A percentile compares a stretch with the other conserved stretches of the same genome.
These are phyloP conservation scores for Manis javanica DNA, from an alignment of 2,797 vertebrate species.

Conservation along the genomic window DNA sequence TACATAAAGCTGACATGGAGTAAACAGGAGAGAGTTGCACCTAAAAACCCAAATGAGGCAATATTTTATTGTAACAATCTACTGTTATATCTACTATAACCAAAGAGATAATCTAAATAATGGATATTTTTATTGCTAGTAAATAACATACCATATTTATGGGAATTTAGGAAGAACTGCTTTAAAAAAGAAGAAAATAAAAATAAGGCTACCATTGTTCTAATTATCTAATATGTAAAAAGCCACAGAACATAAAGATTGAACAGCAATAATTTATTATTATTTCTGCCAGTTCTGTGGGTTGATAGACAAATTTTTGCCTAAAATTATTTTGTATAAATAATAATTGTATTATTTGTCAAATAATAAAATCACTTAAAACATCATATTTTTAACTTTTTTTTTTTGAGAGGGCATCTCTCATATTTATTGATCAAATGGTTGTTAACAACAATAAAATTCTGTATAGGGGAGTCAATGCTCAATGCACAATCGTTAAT, in stretches of 20 bases:
- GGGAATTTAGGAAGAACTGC: background rate
- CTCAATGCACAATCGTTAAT: too few species aligned
- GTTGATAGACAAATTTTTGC: background rate
- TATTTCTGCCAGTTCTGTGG: background rate
- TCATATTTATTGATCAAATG: too few species aligned
- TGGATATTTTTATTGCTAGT: background rate
- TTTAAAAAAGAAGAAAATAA: background rate
- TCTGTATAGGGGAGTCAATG: too few species aligned
- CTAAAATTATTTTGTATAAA: background rate
- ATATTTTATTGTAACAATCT: background rate
- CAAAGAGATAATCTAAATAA: background rate
- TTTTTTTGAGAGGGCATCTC: too few species aligned
- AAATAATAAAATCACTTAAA: background rate
- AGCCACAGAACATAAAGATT: background rate
- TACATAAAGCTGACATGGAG: background rate
- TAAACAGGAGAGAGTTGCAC: background rate
- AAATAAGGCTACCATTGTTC: background rate
- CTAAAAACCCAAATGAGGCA: background rate
- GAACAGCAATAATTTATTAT: background rate
- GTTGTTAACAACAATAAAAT: too few species aligned
- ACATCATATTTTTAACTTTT: background rate
- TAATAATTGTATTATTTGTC: background rate
- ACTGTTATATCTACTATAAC: background rate
- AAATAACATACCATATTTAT: background rate
- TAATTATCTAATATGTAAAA: background rate